Evolutionary conservation across 1,140 invertebrate species (phyloP).

Genomic region (Lepidurus couesii): DNA sequence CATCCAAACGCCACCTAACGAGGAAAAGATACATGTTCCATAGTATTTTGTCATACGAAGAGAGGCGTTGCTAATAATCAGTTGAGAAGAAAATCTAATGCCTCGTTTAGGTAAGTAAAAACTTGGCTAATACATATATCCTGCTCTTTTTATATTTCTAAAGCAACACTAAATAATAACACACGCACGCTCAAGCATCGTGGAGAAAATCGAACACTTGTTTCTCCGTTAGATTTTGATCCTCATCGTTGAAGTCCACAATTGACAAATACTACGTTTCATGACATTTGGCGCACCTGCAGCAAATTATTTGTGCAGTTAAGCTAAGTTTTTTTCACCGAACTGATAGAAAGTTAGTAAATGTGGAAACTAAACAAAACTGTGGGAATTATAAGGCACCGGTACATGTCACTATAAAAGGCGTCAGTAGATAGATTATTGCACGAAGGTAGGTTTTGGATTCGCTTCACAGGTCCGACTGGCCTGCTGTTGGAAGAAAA

Average conservation of each 20-base stretch:
- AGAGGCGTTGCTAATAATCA: no score
- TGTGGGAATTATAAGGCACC: not conserved
- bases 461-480: constrained; percentile 27
- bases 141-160: not conserved
- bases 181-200: not conserved
- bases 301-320: not conserved
- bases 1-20: no score
- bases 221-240: not conserved
- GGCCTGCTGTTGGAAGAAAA: constrained; percentile 20
- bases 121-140: not conserved
- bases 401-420: not conserved
- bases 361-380: not conserved
- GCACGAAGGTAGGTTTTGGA: not conserved
- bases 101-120: no score
- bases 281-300: constrained; percentile 9
- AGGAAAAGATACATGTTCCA: no score
- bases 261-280: constrained; percentile 14
- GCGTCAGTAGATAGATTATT: constrained; percentile 2
- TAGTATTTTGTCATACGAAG: no score
- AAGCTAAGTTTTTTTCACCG: not conserved
- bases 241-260: not conserved
- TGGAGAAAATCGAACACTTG: not conserved
- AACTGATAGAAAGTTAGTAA: not conserved
- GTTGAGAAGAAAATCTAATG: no score
- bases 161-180: not conserved